Base-by-base conservation (phyloP, 2,888 invertebrate genomes). In the Netelia inedita region DNA sequence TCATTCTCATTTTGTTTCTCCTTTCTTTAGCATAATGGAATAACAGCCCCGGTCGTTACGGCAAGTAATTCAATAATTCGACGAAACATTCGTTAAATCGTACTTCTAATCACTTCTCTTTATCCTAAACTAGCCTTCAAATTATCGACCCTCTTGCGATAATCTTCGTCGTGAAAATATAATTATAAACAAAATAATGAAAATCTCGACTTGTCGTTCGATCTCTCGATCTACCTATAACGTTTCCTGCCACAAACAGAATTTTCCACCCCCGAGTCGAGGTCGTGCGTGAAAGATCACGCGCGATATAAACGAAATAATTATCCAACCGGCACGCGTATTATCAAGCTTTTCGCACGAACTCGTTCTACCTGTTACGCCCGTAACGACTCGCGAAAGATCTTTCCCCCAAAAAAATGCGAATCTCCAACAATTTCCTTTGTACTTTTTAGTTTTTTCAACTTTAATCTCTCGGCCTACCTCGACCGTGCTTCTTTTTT, bases 331-430 rank as follows among this genome's bases (percentile, higher is more conserved):
- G 35, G 35, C 6, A 35, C 35, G 35, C 57, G 57, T 69, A 79
- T 79, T 73, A 73, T 66, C 57, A 19, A 43, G 14, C 2, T 41
- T 2, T 57, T 66, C 66, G 72, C 57, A 53, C 53, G 53, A 73
- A 57, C 14, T 28, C 28, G 5, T 43, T 14, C 50, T 46, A 35
- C 35, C 46, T 55, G 23, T 41, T 10, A 9, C 14, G 66, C 72
- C 43, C 57, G 14, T 53, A 53, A 21, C 6, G 35, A 35, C 6
- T 35, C 35, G 35, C 6, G 35, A 35, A 35, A 5, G 35, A 35
- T 35, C 1, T 35, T 35, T 35, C 35, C 28, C 2, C 5, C 5
- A 35, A 35, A 35, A 3, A 35, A 35, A 35, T 6, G 1, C 5
- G 6, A 35, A 5, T 6, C 8, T 35, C 35, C 6, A 8, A 35